phyloP scores from a whole-genome alignment of 2,888 invertebrate species.

The Harpalus rubripes region DNA sequence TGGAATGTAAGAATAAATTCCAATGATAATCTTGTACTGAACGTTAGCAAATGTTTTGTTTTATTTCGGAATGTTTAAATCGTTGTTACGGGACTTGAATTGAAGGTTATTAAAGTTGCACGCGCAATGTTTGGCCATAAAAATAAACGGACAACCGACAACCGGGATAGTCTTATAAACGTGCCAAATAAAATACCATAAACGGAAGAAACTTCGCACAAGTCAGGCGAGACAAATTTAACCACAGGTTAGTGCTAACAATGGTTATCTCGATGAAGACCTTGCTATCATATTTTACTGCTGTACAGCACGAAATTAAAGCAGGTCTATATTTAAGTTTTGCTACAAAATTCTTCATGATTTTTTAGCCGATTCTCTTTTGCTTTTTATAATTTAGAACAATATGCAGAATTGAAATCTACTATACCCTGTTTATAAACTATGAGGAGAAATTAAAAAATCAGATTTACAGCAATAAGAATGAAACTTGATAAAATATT shows the following conservation, averaged over 20 bases:
- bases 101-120: slow-evolving; percentile 21
- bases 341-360: neutral
- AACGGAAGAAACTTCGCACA: slow-evolving; percentile 20
- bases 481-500: too few species aligned
- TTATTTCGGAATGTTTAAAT: slow-evolving; percentile 43
- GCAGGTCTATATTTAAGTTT: neutral
- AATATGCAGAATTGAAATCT: too few species aligned
- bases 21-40: slow-evolving; percentile 39
- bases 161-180: neutral
- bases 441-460: too few species aligned
- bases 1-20: slow-evolving; percentile 48
- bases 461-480: too few species aligned
- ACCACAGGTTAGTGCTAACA: slow-evolving; percentile 35
- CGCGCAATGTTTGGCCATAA: slow-evolving; percentile 14
- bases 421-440: too few species aligned
- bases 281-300: neutral
- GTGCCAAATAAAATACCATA: slow-evolving; percentile 47
- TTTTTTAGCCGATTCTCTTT: neutral
- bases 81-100: slow-evolving; percentile 49
- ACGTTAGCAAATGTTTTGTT: slow-evolving; percentile 21
- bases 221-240: slow-evolving; percentile 45
- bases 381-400: too few species aligned
- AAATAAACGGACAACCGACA: slow-evolving; percentile 35
- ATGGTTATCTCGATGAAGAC: slow-evolving; percentile 31
- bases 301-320: neutral